Base-by-base conservation (phyloP, 2,797 vertebrate species). In the Betta splendens region DNA sequence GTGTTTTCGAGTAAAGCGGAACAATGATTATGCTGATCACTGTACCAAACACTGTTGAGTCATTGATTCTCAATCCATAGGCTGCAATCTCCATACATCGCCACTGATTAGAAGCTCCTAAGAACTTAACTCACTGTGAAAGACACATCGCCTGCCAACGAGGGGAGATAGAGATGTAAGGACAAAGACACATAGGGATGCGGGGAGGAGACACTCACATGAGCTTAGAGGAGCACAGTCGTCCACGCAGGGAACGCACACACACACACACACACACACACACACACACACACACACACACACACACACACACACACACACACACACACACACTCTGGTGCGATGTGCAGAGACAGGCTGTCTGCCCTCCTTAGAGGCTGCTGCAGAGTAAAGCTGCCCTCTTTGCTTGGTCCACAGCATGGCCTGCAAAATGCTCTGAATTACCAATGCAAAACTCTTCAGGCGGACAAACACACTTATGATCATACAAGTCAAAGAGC, bases 31-130 rank as follows among this genome's bases (percentile, higher is more conserved):
- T 72, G 72, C 70, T 73, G 80, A 87, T 83, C 77, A 78, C 83
- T 83, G 79, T 62, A 68, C 68, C 82, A 83, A 85, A 84, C 81
- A 45, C 77, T 75, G 84, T 85, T 52, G 59, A 87, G 49, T 81
- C 85, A 87, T 88, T 85, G 89, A 89, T 90, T 84, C 72, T 66
- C 53, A 64, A 63, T 81, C 83, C 75, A 79, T 76, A 77, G 70
- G 68, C 62, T 69, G 77, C 75, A 69, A 75, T 84, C 65, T 71
- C 77, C 64, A 80, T 82, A 80, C 72, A 84, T 84, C 57, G 65
- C 54, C 45, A 64, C 77, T 82, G 78, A 89, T 90, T 83, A 87
- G 69, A 69, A 61, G 38, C 64, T 35, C 35, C 60, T 15, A 53
- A 74, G 66, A 79, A 60, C 77, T 79, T 67, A 83, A 87, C 72